Evolutionary conservation across 2,797 vertebrate genomes (phyloP).

Genomic region (Toxotes lorentzi): DNA sequence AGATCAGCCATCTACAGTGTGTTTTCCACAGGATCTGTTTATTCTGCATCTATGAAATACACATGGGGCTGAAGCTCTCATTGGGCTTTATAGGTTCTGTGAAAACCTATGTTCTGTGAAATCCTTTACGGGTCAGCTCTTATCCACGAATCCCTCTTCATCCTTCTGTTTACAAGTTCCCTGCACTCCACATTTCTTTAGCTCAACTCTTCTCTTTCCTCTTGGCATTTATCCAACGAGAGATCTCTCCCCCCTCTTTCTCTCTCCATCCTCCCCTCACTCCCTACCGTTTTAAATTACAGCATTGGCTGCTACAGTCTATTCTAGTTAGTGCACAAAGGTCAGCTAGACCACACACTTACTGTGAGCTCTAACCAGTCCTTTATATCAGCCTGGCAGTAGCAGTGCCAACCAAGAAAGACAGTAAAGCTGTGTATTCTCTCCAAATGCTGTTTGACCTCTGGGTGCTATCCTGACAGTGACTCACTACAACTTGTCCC

Average conservation of each 20-base stretch:
- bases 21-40: not conserved
- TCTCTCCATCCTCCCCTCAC: not conserved
- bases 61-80: not conserved
- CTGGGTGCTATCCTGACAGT: constrained; percentile 29
- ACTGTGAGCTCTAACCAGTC: constrained; percentile 24
- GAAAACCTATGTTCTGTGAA: constrained; percentile 19
- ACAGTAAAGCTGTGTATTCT: constrained; percentile 7
- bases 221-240: constrained; percentile 21
- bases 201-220: constrained; percentile 21
- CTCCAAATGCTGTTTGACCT: constrained; percentile 27
- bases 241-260: not conserved
- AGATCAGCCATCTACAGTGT: not conserved
- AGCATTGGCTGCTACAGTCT: constrained; percentile 10
- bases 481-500: constrained; percentile 21
- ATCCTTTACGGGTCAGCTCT: constrained; percentile 27
- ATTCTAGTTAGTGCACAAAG: constrained; percentile 14
- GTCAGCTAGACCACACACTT: not conserved
- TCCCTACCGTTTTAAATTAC: constrained; percentile 10
- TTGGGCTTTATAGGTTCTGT: constrained; percentile 21
- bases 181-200: not conserved
- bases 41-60: not conserved
- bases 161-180: constrained; percentile 27
- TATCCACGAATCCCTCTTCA: constrained; percentile 9
- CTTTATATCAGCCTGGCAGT: constrained; percentile 36
- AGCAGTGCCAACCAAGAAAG: not conserved